These are phyloP conservation scores for Nebria ingens DNA, from an alignment of 1,140 invertebrate genomes.

Conservation along the genomic window DNA sequence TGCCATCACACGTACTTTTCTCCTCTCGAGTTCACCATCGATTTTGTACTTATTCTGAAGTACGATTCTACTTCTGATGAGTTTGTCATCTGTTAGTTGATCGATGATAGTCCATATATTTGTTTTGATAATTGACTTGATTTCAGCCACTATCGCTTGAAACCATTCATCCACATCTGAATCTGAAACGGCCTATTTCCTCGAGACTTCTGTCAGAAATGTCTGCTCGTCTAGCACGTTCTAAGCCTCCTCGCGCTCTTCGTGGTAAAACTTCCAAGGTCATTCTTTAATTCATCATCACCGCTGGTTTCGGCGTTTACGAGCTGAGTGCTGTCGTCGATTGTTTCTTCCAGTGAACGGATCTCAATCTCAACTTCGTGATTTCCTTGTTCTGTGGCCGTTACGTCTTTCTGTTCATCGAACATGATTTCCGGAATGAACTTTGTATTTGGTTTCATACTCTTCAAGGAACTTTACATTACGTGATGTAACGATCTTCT, in stretches of 20 bases:
- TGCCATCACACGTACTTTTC: slow-evolving; percentile 20
- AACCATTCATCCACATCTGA: slow-evolving; percentile 15
- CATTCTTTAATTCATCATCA: too few relatives aligned
- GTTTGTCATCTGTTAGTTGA: slow-evolving; percentile 1
- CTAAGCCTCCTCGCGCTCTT: background rate
- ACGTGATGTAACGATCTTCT: too few relatives aligned
- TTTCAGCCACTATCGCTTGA: slow-evolving; percentile 14
- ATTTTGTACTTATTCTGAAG: slow-evolving; percentile 24
- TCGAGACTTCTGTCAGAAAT: slow-evolving; percentile 14
- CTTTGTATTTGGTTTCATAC: too few relatives aligned
- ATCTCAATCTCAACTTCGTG: too few relatives aligned
- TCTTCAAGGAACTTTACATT: too few relatives aligned
- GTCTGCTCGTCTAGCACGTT: background rate
- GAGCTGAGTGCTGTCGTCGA: too few relatives aligned
- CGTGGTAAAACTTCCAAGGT: too few relatives aligned
- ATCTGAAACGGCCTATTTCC: slow-evolving; percentile 13
- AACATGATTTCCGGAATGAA: too few relatives aligned
- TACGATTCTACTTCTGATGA: slow-evolving; percentile 27
- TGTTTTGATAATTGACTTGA: slow-evolving; percentile 18
- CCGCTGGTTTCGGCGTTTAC: too few relatives aligned
- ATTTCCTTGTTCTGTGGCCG: too few relatives aligned
- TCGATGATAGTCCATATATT: slow-evolving; percentile 15
- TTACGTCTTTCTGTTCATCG: too few relatives aligned
- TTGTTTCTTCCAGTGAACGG: too few relatives aligned
- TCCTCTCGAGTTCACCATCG: slow-evolving; percentile 14